phyloP scores from a whole-genome alignment of 1,140 invertebrate genomes.

The Venustaconcha ellipsiformis region DNA sequence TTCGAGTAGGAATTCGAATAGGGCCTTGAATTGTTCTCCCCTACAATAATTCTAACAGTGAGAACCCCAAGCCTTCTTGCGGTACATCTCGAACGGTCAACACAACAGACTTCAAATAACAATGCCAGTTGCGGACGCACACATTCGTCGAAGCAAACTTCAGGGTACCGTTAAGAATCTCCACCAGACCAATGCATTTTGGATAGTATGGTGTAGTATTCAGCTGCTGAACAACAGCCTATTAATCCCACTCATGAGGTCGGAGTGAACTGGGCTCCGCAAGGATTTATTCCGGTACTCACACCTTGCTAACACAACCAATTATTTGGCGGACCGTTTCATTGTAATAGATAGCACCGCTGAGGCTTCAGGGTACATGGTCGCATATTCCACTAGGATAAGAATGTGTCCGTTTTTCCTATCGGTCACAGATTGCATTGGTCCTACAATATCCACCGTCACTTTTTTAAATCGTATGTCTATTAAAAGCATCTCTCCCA shows the following conservation, averaged over 20 bases:
- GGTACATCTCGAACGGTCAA: too few relatives aligned
- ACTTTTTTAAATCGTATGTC: conserved; percentile 26
- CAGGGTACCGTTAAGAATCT: conserved; percentile 46
- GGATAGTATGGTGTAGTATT: conserved; percentile 50
- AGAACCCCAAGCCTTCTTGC: too few relatives aligned
- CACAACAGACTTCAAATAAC: too few relatives aligned
- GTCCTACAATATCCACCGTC: conserved; percentile 21
- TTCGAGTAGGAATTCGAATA: too few relatives aligned
- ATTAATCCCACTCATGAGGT: too few relatives aligned
- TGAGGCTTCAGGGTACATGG: conserved; percentile 20
- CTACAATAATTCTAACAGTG: too few relatives aligned
- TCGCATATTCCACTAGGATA: conserved; percentile 13
- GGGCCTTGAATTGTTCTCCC: too few relatives aligned
- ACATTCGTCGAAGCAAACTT: neutral
- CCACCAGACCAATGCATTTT: conserved; percentile 48
- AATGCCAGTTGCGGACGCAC: too few relatives aligned
- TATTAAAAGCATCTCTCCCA: conserved; percentile 4
- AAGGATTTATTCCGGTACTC: conserved; percentile 64
- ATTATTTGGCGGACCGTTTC: conserved; percentile 25
- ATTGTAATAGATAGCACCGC: conserved; percentile 11
- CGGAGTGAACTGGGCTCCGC: conserved; percentile 47
- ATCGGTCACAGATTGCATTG: conserved; percentile 8
- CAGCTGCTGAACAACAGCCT: conserved; percentile 19
- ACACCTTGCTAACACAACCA: conserved; percentile 61
- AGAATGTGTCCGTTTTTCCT: conserved; percentile 21